These are phyloP conservation scores for Cerceris rybyensis DNA, from an alignment of 2,888 invertebrate genomes.

Conservation along the genomic window DNA sequence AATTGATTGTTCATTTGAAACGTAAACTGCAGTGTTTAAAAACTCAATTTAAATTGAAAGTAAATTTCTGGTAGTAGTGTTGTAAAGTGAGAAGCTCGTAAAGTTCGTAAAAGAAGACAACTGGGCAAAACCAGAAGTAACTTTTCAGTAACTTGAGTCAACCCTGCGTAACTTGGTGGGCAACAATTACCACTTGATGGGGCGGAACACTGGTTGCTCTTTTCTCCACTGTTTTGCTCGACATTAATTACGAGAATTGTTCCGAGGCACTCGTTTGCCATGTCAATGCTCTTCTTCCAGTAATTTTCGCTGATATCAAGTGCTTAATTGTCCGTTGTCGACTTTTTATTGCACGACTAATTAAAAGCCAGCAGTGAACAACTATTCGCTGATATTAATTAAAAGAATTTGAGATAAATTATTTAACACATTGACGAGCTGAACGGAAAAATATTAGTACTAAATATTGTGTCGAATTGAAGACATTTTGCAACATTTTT, in stretches of 20 bases:
- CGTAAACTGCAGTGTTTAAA: too few species aligned
- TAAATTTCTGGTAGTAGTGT: too few species aligned
- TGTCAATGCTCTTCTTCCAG: constrained; percentile 3
- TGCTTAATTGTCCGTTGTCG: constrained; percentile 8
- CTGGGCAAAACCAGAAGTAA: constrained; percentile 39
- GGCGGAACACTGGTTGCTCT: constrained; percentile 30
- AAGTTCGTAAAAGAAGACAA: not conserved
- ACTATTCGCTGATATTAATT: not conserved
- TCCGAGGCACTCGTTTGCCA: constrained; percentile 37
- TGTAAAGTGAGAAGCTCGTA: too few species aligned
- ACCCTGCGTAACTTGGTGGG: constrained; percentile 43
- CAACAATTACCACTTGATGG: constrained; percentile 55
- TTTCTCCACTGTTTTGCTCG: constrained; percentile 28
- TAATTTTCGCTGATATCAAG: constrained; percentile 16
- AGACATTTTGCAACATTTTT: too few species aligned
- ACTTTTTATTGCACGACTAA: constrained; percentile 9
- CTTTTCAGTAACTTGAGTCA: constrained; percentile 58
- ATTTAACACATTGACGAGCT: too few species aligned
- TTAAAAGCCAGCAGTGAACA: constrained; percentile 2
- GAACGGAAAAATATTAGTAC: too few species aligned
- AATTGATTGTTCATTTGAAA: too few species aligned
- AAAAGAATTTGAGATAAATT: not conserved
- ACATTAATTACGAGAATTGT: constrained; percentile 54
- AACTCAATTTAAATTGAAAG: too few species aligned
- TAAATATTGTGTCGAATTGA: too few species aligned